Base-by-base conservation (phyloP, 2,888 invertebrate species). In the Dorcus hopei region DNA sequence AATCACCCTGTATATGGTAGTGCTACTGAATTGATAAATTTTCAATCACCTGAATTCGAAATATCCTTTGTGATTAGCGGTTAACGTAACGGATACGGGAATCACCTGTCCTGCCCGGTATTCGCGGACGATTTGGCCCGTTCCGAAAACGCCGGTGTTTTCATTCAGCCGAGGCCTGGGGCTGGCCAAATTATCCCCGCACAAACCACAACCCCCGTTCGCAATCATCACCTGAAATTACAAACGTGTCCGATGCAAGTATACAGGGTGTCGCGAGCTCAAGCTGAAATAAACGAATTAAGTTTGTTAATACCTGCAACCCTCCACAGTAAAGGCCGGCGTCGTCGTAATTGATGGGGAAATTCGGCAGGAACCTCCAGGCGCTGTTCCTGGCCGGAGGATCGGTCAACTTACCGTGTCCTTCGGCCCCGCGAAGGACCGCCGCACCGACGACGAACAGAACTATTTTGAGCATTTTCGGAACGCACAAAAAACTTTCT, bases 261-360 rank as follows among this genome's bases (percentile, higher is more conserved):
- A 33, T 33, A 33, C 26, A 33, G 26, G 26, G 26, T 33, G 26
- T 33, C 26, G 3, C 6, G 3, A 33, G 26, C 26, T 26, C 26
- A 26, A 26, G 26, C 26, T 26, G 3, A 26, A 26, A 26, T 26
- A 14, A 14, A 14, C 14, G 3, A 19, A 19, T 19, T 19, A 19
- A 2, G 19, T 19, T 19, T 3, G 19, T 3, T 19, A 19, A 19
- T 75, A 81, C 81, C 49, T 47, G 38, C 39, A 68, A 68, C 59
- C 82, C 82, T 4, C 84, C 84, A 66, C 83, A 84, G 63, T 73
- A 83, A 51, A 79, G 74, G 54, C 77, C 73, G 60, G 81, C 81
- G 64, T 84, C 84, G 48, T 81, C 71, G 66, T 79, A 83, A 72
- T 84, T 82, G 3, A 66, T 63, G 1, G 81, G 81, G 11, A 77